Percentiles rank a stretch among this genome's conserved stretches.
Evolutionary conservation across 1,140 invertebrate species (phyloP).

Genomic region (Conus betulinus): DNA sequence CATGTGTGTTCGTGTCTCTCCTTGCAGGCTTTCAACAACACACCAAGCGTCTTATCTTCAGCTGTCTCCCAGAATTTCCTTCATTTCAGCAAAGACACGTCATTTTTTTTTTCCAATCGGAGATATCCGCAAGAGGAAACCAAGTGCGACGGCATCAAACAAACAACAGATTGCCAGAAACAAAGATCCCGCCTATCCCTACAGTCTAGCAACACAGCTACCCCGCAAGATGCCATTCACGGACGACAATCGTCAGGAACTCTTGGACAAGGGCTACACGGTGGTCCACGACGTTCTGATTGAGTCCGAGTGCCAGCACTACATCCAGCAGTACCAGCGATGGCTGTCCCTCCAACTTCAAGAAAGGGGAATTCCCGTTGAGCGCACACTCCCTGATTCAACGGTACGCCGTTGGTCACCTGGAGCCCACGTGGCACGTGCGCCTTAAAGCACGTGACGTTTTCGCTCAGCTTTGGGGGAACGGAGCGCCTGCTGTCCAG

Average conservation of each 20-base stretch:
- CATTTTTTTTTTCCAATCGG: too few relatives aligned
- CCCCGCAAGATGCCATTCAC: constrained; percentile 39
- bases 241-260: constrained; percentile 48
- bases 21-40: too few relatives aligned
- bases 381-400: constrained; percentile 52
- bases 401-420: constrained; percentile 55
- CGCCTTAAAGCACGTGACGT: constrained; percentile 57
- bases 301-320: constrained; percentile 46
- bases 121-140: too few relatives aligned
- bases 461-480: constrained; percentile 62
- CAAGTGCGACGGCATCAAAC: too few relatives aligned
- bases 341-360: constrained; percentile 49
- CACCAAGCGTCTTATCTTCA: too few relatives aligned
- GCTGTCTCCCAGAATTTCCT: too few relatives aligned
- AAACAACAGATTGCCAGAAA: too few relatives aligned
- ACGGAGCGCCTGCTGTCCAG: constrained; percentile 61
- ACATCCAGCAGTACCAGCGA: constrained; percentile 47
- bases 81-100: too few relatives aligned
- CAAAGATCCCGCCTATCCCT: too few relatives aligned
- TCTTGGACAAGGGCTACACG: constrained; percentile 56
- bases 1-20: too few relatives aligned
- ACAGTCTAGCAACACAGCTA: too few relatives aligned
- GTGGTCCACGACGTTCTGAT: constrained; percentile 55
- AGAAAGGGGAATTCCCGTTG: constrained; percentile 44
- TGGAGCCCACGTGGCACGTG: constrained; percentile 61